Percentiles rank a stretch among this genome's conserved stretches.
These are phyloP conservation scores for Microtus montanus DNA, from an alignment of 2,113 vertebrate genomes.

Conservation along the genomic window DNA sequence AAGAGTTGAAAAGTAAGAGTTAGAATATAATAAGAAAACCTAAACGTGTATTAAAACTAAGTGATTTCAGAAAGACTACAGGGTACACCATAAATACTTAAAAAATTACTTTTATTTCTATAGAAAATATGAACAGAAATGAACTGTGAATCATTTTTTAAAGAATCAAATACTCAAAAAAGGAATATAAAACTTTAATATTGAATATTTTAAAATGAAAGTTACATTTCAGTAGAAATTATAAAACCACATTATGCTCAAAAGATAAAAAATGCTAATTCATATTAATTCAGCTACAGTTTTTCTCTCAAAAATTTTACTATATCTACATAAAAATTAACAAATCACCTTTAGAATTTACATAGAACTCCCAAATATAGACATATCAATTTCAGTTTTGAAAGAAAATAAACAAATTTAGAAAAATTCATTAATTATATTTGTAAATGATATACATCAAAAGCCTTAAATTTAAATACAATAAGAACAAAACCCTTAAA, in stretches of 20 bases:
- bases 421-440: neutral
- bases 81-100: neutral
- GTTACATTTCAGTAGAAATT: neutral
- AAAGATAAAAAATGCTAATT: neutral
- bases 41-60: neutral
- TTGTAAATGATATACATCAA: neutral
- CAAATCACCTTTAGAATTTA: neutral
- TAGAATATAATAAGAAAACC: neutral
- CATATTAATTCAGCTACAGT: neutral
- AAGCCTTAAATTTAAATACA: neutral
- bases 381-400: neutral
- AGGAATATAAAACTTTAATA: neutral
- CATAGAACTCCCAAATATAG: neutral
- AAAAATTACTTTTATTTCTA: neutral
- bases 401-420: neutral
- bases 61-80: neutral
- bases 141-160: neutral
- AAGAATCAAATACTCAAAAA: neutral
- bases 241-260: neutral
- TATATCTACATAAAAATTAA: neutral
- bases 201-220: neutral
- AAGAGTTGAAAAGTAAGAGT: neutral
- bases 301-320: neutral
- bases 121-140: neutral
- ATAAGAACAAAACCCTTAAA: neutral